Base-by-base conservation (phyloP, 2,797 vertebrate genomes). In the Hylomyscus alleni region DNA sequence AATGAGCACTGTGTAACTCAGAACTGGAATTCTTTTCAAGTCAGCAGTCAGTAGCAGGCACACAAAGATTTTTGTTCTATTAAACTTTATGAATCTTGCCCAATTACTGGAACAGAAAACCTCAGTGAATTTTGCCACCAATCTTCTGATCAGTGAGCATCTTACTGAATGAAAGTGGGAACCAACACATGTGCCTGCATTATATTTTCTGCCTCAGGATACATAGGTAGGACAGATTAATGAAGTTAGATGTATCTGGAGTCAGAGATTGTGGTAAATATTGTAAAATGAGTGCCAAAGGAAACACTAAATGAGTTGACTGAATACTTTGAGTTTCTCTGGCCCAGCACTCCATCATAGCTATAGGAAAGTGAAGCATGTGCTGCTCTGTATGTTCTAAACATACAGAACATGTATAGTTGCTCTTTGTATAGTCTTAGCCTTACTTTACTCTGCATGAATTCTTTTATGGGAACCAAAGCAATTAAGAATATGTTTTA, bases 391-490 rank as follows among this genome's bases (percentile, higher is more conserved):
- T 20, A 67, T 76, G 40, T 94, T 93, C 89, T 73, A 78, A 34
- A 88, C n/a, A 92, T 73, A 44, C 52, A 54, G 13, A 54, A 54
- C 52, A 54, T 54, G 52, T 54, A 54, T 14, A n/a, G 54, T 65
- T 93, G 54, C 15, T 60, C 19, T 80, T 92, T 92, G n/a, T 58
- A 94, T 93, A 93, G 9, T 54, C 67, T 92, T 34, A 72, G 52
- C 54, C 87, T 89, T 77, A 73, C 65, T 91, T 90, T 94, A 65
- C 58, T 95, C 34, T 92, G 60, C 24, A 83, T 54, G 93, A 82
- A 83, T 94, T 83, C 22, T 90, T 60, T 47, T n/a, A 93, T 62
- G 50, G 83, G 26, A 86, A 56, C 29, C 29, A 54, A 54, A 54
- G 52, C 58, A 60, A 60, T 60, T 60, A 60, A 60, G 89, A 96